Evolutionary conservation across 2,797 vertebrate species (phyloP).

Genomic region (Arrhamphus sclerolepis): DNA sequence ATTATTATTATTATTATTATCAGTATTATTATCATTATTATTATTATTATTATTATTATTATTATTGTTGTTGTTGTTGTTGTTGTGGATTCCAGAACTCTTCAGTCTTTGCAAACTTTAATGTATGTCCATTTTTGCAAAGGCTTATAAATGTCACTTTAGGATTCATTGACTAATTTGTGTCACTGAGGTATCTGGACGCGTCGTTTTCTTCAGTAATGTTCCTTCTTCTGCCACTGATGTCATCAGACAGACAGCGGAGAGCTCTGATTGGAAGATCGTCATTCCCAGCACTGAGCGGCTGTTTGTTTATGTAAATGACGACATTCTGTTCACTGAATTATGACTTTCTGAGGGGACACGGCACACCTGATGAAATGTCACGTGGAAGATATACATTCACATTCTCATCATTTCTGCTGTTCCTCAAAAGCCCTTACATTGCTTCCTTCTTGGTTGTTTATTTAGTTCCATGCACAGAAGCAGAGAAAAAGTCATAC

Average conservation of each 20-base stretch:
- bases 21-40: too few relatives aligned
- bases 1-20: too few relatives aligned
- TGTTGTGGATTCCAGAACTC: too few relatives aligned
- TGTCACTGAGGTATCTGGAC: background rate
- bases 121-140: background rate
- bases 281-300: constrained; percentile 14
- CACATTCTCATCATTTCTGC: constrained; percentile 33
- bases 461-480: constrained; percentile 8
- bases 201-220: background rate
- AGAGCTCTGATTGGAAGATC: constrained; percentile 32
- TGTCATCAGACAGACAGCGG: constrained; percentile 13
- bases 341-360: constrained; percentile 44
- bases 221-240: background rate
- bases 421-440: constrained; percentile 44
- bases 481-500: background rate
- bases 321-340: constrained; percentile 36
- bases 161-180: background rate
- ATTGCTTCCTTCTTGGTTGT: constrained; percentile 28
- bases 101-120: background rate
- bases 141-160: background rate
- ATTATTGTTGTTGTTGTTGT: too few relatives aligned
- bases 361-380: constrained; percentile 44
- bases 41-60: too few relatives aligned
- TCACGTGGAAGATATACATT: constrained; percentile 45
- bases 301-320: constrained; percentile 55